phyloP scores from a whole-genome alignment of 2,113 vertebrate genomes.

The Guaruba guarouba region DNA sequence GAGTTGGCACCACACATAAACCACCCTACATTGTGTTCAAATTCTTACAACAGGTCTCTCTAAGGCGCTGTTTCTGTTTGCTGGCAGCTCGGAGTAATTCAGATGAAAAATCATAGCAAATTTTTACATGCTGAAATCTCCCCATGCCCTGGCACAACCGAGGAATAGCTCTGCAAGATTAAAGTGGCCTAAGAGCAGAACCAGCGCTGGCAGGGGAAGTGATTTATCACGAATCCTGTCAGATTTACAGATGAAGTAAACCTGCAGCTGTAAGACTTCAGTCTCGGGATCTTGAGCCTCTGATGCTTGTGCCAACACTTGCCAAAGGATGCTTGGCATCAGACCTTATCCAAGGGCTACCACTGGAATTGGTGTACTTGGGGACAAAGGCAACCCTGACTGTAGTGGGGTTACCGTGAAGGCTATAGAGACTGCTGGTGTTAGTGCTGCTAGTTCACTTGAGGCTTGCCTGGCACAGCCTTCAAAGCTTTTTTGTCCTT shows the following conservation, averaged over 20 bases:
- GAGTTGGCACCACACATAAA: background rate
- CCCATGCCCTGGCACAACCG: background rate
- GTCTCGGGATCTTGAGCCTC: background rate
- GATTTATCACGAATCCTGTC: background rate
- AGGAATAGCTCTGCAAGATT: background rate
- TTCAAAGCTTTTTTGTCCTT: background rate
- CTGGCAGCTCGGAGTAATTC: background rate
- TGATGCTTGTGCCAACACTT: rapidly evolving
- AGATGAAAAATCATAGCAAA: background rate
- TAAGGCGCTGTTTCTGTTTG: background rate
- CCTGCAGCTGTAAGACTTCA: background rate
- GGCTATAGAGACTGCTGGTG: rapidly evolving
- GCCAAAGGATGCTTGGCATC: background rate
- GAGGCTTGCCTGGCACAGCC: background rate
- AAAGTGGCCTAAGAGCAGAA: background rate
- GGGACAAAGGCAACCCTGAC: background rate
- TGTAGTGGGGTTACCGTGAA: background rate
- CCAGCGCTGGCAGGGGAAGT: rapidly evolving
- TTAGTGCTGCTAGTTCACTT: background rate
- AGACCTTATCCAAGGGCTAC: background rate
- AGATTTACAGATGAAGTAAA: background rate
- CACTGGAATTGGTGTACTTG: background rate
- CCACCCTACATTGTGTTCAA: background rate
- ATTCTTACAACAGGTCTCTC: background rate
- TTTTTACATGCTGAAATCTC: background rate